Evolutionary conservation across 1,140 invertebrate genomes (phyloP).

Genomic region (Drosophila albomicans): DNA sequence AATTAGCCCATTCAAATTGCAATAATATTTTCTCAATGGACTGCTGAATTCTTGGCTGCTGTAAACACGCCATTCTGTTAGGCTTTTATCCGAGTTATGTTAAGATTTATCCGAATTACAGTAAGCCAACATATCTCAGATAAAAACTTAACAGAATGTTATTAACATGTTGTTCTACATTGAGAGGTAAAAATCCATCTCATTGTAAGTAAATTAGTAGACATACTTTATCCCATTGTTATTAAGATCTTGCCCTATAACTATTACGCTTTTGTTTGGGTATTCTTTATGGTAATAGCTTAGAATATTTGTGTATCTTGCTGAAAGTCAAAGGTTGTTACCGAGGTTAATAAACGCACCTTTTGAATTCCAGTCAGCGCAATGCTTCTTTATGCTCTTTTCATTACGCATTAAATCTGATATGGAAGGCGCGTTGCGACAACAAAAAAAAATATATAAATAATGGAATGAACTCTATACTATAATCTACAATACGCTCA

Average conservation of each 20-base stretch:
- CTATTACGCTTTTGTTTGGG: no score
- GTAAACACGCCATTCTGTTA: background rate
- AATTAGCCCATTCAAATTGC: background rate
- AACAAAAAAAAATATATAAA: background rate
- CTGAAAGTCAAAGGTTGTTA: constrained; percentile 23
- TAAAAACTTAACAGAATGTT: background rate
- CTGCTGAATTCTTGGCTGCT: background rate
- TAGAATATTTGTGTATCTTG: background rate
- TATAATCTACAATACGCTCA: background rate
- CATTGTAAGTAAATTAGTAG: no score
- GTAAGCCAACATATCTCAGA: no score
- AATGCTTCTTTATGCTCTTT: constrained; percentile 5
- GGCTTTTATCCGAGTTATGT: background rate
- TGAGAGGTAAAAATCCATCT: no score
- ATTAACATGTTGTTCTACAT: no score
- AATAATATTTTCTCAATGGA: constrained; percentile 1
- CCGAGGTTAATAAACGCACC: constrained; percentile 33
- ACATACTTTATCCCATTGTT: background rate
- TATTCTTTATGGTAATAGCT: background rate
- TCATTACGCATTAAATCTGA: background rate
- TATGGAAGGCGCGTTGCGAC: background rate
- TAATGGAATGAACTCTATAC: background rate
- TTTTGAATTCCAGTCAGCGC: background rate
- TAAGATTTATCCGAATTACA: background rate
- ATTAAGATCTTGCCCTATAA: background rate